Conservation (phyloP, 2,113 vertebrate genomes). For the Poecile atricapillus region DNA sequence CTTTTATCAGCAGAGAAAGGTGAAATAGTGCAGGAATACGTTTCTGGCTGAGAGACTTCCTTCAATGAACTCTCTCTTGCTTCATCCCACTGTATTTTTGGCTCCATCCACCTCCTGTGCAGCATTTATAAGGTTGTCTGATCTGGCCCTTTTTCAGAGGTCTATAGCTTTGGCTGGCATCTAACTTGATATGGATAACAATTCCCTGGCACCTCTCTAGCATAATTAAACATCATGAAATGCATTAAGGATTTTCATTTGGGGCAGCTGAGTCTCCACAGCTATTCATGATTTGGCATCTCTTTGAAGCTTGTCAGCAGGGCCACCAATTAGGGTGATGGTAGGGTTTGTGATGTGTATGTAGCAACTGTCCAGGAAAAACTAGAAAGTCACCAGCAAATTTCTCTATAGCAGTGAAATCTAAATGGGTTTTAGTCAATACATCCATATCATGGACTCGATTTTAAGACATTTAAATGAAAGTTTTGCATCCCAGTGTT, state of each 20-base stretch:
- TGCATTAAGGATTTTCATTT: slow-evolving; percentile 1
- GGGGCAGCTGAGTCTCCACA: not conserved
- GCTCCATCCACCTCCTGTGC: not conserved
- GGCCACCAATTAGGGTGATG: not conserved
- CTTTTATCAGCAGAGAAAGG: not conserved
- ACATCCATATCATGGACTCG: not conserved
- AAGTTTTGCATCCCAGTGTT: not conserved
- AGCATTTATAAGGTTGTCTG: not conserved
- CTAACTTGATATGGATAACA: not conserved
- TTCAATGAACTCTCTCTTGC: not conserved
- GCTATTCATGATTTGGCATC: not conserved
- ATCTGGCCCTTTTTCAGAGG: not conserved
- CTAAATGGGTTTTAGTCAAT: not conserved
- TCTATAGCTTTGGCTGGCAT: not conserved
- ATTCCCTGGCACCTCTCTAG: not conserved
- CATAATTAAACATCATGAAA: not conserved
- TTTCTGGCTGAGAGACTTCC: not conserved
- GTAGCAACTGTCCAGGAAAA: not conserved
- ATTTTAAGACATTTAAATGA: not conserved
- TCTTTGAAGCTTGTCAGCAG: not conserved
- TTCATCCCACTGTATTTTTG: not conserved
- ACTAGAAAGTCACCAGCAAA: not conserved
- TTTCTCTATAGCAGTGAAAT: not conserved
- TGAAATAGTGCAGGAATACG: not conserved
- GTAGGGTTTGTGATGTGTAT: not conserved